Evolutionary conservation across 2,888 invertebrate species (phyloP).

Genomic region (Trissonchulus latispiculum): DNA sequence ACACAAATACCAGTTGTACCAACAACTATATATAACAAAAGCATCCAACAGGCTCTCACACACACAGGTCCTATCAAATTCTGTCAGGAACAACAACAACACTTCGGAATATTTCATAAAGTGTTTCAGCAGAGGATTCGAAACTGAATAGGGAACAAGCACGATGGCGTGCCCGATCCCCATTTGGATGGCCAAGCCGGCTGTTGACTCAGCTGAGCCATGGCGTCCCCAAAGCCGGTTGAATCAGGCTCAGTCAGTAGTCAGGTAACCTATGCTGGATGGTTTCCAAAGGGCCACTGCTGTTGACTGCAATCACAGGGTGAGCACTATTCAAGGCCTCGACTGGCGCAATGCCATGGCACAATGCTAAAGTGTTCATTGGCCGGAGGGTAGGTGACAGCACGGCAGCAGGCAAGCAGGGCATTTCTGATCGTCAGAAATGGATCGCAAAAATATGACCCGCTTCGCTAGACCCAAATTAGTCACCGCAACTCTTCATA

Average conservation of each 20-base stretch:
- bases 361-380: slow-evolving; percentile 99
- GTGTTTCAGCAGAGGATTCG: no score
- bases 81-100: no score
- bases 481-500: slow-evolving; percentile 64
- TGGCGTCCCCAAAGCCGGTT: slow-evolving; percentile 31
- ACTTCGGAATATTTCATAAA: no score
- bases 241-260: slow-evolving; percentile 40
- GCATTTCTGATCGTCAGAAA: slow-evolving; percentile 72
- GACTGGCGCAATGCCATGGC: no score
- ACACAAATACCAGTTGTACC: no score
- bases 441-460: slow-evolving; percentile 73
- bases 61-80: no score
- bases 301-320: slow-evolving; percentile 87
- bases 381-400: slow-evolving; percentile 83
- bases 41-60: no score
- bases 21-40: no score
- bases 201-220: no score
- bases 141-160: no score
- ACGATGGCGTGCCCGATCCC: no score
- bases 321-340: slow-evolving; percentile 91
- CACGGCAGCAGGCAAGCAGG: slow-evolving; percentile 63
- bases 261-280: slow-evolving; percentile 51
- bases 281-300: slow-evolving; percentile 91
- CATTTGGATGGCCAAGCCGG: no score
- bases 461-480: slow-evolving; percentile 50